These are phyloP conservation scores for Sebastolobus altivelis DNA, from an alignment of 2,797 vertebrate genomes.

Conservation along the genomic window DNA sequence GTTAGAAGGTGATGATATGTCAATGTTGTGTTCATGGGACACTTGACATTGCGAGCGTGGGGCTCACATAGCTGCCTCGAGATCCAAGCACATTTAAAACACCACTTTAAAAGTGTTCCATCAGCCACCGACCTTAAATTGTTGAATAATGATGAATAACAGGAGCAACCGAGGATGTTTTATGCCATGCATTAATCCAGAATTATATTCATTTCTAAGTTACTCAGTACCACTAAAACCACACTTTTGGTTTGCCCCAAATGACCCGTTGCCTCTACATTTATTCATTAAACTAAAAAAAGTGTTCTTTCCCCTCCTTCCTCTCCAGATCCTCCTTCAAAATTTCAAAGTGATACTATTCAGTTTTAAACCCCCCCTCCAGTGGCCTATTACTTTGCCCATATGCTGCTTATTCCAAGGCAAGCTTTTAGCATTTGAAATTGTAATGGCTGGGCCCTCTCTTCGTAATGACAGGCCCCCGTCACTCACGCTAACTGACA, in stretches of 20 bases:
- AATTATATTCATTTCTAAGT: background rate
- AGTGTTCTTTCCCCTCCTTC: background rate
- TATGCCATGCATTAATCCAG: background rate
- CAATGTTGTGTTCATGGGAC: background rate
- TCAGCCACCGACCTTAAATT: background rate
- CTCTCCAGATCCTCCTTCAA: background rate
- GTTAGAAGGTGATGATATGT: background rate
- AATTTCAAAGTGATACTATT: conserved; percentile 19
- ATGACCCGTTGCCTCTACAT: background rate
- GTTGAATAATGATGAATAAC: background rate
- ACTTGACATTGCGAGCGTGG: background rate
- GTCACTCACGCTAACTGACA: conserved; percentile 69
- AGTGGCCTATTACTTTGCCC: conserved; percentile 33
- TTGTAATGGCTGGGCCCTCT: conserved; percentile 30
- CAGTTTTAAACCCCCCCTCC: background rate
- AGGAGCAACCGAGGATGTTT: background rate
- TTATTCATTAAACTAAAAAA: conserved; percentile 8
- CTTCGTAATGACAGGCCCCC: conserved; percentile 45
- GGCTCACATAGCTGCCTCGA: too few species aligned
- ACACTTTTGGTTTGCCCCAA: background rate
- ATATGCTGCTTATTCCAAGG: conserved; percentile 36
- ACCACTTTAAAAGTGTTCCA: background rate
- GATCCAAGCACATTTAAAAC: background rate
- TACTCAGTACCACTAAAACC: background rate
- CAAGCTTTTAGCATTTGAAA: conserved; percentile 45